phyloP scores from a whole-genome alignment of 2,888 invertebrate genomes.

The Tinea trinotella region DNA sequence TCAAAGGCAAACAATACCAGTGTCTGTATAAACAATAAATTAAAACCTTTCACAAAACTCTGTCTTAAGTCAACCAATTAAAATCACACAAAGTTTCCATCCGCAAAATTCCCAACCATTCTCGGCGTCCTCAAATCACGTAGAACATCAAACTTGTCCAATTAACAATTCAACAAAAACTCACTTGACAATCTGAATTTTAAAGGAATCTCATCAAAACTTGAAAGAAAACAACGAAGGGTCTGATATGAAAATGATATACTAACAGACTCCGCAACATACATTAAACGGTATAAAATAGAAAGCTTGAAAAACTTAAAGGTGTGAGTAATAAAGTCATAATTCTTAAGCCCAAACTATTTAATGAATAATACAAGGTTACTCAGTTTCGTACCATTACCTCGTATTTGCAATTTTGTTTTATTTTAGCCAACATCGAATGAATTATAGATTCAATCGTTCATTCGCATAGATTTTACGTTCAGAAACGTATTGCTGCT shows the following conservation, averaged over 20 bases:
- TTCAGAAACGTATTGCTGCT: too few species aligned
- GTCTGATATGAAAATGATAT: conserved; percentile 21
- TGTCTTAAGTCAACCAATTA: conserved; percentile 8
- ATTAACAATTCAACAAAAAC: conserved; percentile 23
- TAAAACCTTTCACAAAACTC: neutral
- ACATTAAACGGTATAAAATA: too few species aligned
- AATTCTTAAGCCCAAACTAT: too few species aligned
- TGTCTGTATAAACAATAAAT: conserved; percentile 12
- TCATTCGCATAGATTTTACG: too few species aligned
- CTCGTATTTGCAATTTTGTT: too few species aligned
- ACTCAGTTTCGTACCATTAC: too few species aligned
- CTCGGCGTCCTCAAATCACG: conserved; percentile 8
- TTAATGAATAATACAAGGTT: too few species aligned
- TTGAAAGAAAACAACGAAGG: conserved; percentile 20
- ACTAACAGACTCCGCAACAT: too few species aligned
- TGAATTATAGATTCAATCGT: too few species aligned
- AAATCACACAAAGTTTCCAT: conserved; percentile 5
- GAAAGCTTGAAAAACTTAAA: too few species aligned
- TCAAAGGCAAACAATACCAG: neutral
- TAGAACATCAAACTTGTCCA: conserved; percentile 7
- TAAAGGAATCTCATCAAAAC: conserved; percentile 22
- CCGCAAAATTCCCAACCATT: neutral
- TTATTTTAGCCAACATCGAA: too few species aligned
- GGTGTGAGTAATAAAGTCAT: too few species aligned
- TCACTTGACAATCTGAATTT: conserved; percentile 21